These are phyloP conservation scores for Thumatha senex DNA, from an alignment of 2,888 invertebrate species.

Conservation along the genomic window DNA sequence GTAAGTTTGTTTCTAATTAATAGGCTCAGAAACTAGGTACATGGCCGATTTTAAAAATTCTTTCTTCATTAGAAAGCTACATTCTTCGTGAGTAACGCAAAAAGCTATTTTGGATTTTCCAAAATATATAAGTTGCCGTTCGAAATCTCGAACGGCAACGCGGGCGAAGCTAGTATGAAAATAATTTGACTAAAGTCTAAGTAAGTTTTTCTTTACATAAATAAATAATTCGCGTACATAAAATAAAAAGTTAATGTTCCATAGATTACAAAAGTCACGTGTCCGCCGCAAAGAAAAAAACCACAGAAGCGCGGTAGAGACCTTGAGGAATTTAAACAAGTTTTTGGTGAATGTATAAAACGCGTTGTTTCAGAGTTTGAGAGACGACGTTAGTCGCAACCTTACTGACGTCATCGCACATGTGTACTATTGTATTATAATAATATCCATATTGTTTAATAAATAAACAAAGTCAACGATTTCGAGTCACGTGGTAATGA, in stretches of 20 bases:
- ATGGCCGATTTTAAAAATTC: too few relatives aligned
- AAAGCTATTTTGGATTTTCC: too few relatives aligned
- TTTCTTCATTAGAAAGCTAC: too few relatives aligned
- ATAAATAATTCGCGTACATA: background rate
- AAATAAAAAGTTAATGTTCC: background rate
- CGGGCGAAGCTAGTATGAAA: too few relatives aligned
- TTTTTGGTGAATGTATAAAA: constrained; percentile 45
- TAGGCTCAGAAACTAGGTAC: too few relatives aligned
- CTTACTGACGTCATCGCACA: constrained; percentile 12
- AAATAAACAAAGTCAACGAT: background rate
- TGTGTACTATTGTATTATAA: background rate
- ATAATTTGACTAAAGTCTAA: too few relatives aligned
- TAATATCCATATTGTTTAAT: background rate
- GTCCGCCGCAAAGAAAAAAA: constrained; percentile 20
- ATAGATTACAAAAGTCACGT: constrained; percentile 1
- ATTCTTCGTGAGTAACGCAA: too few relatives aligned
- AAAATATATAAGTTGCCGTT: too few relatives aligned
- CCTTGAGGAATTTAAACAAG: constrained; percentile 52
- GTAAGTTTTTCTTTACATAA: background rate
- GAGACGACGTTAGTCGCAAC: constrained; percentile 10
- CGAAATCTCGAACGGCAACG: too few relatives aligned
- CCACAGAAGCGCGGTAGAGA: constrained; percentile 26
- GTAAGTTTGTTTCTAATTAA: too few relatives aligned
- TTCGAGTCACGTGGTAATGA: background rate
- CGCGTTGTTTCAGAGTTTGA: constrained; percentile 23